Percentiles rank a stretch among this genome's conserved stretches.
phyloP scores from a whole-genome alignment of 2,888 invertebrate genomes.

The Villa cingulata region DNA sequence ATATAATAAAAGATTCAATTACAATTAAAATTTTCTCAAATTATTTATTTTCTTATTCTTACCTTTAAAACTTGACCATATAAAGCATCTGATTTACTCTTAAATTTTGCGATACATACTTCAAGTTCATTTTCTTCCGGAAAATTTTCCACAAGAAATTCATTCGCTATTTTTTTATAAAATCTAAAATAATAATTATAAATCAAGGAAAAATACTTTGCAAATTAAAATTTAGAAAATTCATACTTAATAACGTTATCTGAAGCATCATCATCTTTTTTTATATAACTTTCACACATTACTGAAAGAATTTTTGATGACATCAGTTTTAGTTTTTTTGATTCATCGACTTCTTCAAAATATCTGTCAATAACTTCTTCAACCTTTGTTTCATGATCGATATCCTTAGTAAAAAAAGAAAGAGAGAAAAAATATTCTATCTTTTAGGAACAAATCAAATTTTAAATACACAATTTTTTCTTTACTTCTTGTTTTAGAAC shows the following conservation, averaged over 20 bases:
- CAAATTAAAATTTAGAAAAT: not conserved
- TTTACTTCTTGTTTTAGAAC: slow-evolving; percentile 23
- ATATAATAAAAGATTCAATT: too few relatives aligned
- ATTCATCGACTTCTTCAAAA: slow-evolving; percentile 40
- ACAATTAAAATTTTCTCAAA: not conserved
- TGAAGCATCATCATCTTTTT: slow-evolving; percentile 45
- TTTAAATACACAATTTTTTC: too few relatives aligned
- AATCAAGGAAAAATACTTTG: not conserved
- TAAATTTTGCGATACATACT: slow-evolving; percentile 37
- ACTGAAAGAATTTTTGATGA: slow-evolving; percentile 64
- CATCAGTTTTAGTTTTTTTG: slow-evolving; percentile 50
- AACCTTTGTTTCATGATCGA: slow-evolving; percentile 30
- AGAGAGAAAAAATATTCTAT: not conserved
- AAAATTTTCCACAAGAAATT: slow-evolving; percentile 38
- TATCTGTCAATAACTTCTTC: slow-evolving; percentile 49
- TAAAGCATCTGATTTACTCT: slow-evolving; percentile 20
- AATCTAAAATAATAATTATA: slow-evolving; percentile 23
- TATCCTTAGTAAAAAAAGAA: slow-evolving; percentile 17
- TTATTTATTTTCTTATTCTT: not conserved
- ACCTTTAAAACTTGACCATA: slow-evolving; percentile 10
- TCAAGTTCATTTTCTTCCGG: slow-evolving; percentile 38
- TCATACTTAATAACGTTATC: slow-evolving; percentile 34
- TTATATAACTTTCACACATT: slow-evolving; percentile 53
- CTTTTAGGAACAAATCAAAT: too few relatives aligned
- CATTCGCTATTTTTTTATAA: slow-evolving; percentile 40